Percentiles rank a stretch among this genome's conserved stretches.
phyloP scores from a whole-genome alignment of 2,797 vertebrate species.

The Melanotaenia boesemani region DNA sequence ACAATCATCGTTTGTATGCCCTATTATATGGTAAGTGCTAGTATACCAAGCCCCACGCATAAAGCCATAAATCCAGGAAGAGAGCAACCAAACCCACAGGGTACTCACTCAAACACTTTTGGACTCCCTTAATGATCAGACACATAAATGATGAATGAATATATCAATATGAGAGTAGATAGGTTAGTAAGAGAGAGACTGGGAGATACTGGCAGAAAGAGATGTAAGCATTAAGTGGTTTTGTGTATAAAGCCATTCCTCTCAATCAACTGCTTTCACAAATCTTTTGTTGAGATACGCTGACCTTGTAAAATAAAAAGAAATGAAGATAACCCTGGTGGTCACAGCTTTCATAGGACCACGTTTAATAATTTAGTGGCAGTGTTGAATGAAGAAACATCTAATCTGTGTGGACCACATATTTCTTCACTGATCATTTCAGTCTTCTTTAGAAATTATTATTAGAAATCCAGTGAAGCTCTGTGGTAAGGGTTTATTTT shows the following conservation, averaged over 20 bases:
- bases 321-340: constrained; percentile 58
- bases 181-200: constrained; percentile 51
- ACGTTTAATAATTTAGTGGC: constrained; percentile 54
- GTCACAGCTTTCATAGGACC: constrained; percentile 42
- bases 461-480: constrained; percentile 37
- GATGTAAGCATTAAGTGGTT: constrained; percentile 68
- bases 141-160: constrained; percentile 81
- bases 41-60: constrained; percentile 58
- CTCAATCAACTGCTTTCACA: constrained; percentile 56
- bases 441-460: constrained; percentile 25
- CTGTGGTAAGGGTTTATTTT: constrained; percentile 11
- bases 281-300: constrained; percentile 36
- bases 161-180: constrained; percentile 76
- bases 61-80: constrained; percentile 69
- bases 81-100: constrained; percentile 69
- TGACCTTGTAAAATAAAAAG: constrained; percentile 40
- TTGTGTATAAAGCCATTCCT: constrained; percentile 52
- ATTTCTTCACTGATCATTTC: constrained; percentile 39
- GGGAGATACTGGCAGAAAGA: constrained; percentile 38
- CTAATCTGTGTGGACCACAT: constrained; percentile 40
- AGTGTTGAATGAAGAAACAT: constrained; percentile 35
- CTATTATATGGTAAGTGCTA: constrained; percentile 79
- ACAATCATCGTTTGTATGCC: constrained; percentile 67
- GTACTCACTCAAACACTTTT: constrained; percentile 56
- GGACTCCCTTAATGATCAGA: constrained; percentile 76